phyloP scores from a whole-genome alignment of 2,113 vertebrate genomes.

The Nipponia nippon region DNA sequence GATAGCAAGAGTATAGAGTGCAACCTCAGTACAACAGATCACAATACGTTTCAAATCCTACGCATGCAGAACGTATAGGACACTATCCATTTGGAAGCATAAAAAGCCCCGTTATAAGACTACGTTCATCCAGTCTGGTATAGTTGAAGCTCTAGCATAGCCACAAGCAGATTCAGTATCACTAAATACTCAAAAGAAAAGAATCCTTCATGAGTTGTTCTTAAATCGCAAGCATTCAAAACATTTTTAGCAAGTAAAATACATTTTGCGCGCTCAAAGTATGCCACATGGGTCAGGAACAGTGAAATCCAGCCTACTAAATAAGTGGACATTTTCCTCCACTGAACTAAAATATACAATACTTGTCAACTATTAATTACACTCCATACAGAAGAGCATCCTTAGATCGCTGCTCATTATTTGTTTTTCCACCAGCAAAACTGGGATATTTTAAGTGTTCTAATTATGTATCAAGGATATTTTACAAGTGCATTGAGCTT shows the following conservation, averaged over 20 bases:
- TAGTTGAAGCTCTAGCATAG: neutral
- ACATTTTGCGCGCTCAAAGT: neutral
- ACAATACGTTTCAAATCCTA: neutral
- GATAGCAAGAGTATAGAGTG: accelerated
- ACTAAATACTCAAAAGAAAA: neutral
- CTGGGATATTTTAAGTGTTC: neutral
- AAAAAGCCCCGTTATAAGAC: neutral
- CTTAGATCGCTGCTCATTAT: neutral
- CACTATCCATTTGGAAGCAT: neutral
- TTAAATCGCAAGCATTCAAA: neutral
- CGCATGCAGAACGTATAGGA: accelerated
- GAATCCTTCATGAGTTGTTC: neutral
- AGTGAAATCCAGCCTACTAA: neutral
- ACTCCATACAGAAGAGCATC: neutral
- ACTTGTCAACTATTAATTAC: neutral
- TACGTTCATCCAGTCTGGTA: neutral
- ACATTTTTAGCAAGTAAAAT: neutral
- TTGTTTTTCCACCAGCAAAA: neutral
- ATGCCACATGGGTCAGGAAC: neutral
- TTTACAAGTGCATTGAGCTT: neutral
- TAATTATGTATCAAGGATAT: neutral
- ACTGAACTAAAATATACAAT: neutral
- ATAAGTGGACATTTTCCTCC: neutral
- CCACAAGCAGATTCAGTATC: neutral
- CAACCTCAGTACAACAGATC: neutral